Evolutionary conservation across 2,888 invertebrate genomes (phyloP).

Genomic region (Tridacna crocea): DNA sequence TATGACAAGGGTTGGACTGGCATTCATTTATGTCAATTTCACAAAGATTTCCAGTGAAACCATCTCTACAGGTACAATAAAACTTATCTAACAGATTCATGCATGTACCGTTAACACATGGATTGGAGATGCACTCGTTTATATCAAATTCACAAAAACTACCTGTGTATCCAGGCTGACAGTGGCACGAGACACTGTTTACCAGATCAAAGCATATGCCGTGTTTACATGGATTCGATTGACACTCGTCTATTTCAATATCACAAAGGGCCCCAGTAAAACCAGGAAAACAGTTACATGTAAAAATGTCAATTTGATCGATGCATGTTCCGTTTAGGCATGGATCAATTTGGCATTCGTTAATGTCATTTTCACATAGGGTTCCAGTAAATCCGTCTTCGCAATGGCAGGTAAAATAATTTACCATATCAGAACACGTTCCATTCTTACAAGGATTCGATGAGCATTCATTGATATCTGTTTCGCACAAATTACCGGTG

Average conservation of each 20-base stretch:
- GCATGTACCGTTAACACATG: constrained; percentile 1
- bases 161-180: constrained; percentile 32
- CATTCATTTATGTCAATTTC: constrained; percentile 10
- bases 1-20: background rate
- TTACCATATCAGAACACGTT: constrained; percentile 35
- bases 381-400: constrained; percentile 26
- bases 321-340: constrained; percentile 63
- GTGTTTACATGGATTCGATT: background rate
- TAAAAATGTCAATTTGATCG: constrained; percentile 52
- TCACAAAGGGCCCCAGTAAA: constrained; percentile 42
- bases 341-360: constrained; percentile 28
- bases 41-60: constrained; percentile 1
- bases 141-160: constrained; percentile 23
- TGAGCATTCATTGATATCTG: constrained; percentile 34
- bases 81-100: background rate
- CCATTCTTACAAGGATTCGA: constrained; percentile 15
- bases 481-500: constrained; percentile 37
- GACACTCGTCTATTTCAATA: constrained; percentile 38
- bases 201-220: constrained; percentile 31
- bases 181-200: constrained; percentile 53
- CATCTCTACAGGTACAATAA: background rate
- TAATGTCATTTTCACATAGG: constrained; percentile 22
- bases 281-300: constrained; percentile 61
- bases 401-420: constrained; percentile 56
- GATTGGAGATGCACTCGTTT: constrained; percentile 8